Evolutionary conservation across 2,888 invertebrate genomes (phyloP).

Genomic region (Cecidostiba fungosa): DNA sequence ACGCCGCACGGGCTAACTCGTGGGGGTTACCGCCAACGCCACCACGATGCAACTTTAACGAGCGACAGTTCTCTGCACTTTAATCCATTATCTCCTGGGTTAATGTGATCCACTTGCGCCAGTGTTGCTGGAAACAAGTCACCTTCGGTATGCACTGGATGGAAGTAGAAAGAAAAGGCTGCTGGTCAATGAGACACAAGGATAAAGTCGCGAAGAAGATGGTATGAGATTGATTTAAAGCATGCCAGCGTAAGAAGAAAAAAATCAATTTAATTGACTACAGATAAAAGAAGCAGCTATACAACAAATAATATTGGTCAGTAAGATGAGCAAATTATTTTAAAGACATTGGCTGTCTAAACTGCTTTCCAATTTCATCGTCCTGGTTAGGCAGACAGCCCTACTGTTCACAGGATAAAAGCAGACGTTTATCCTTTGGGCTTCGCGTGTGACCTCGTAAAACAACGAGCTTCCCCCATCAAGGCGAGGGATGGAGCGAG

Average conservation of each 20-base stretch:
- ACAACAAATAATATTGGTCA: background rate
- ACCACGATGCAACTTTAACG: slow-evolving; percentile 51
- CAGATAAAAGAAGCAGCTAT: no score
- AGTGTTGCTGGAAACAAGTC: background rate
- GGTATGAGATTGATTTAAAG: no score
- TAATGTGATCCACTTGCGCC: background rate
- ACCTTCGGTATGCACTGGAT: background rate
- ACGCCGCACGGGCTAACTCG: background rate
- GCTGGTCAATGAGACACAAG: no score
- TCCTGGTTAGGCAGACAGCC: background rate
- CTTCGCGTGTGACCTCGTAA: slow-evolving; percentile 19
- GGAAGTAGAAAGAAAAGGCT: no score
- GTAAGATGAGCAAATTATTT: background rate
- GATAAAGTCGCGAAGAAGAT: no score
- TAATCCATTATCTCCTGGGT: slow-evolving; percentile 49
- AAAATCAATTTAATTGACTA: no score
- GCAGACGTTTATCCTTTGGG: slow-evolving; percentile 8
- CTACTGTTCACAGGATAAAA: slow-evolving; percentile 13
- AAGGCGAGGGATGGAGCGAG: background rate
- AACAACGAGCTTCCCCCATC: slow-evolving; percentile 25
- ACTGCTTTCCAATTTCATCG: background rate
- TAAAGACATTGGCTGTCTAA: background rate
- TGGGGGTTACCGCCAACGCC: background rate
- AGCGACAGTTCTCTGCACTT: slow-evolving; percentile 45
- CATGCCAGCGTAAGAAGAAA: no score